Evolutionary conservation across 2,888 invertebrate species (phyloP).

Genomic region (Lingula anatina): DNA sequence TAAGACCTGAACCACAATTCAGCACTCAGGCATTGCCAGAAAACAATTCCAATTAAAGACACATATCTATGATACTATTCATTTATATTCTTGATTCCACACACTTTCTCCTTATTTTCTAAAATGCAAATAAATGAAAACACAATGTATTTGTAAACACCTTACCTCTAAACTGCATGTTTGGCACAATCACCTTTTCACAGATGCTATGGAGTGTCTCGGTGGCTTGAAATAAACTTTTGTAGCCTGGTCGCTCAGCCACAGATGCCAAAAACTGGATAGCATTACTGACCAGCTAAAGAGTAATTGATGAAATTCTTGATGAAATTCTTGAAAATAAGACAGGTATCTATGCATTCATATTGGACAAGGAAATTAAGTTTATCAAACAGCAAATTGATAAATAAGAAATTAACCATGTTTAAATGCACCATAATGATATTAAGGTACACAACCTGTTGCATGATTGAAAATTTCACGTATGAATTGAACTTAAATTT

Average conservation of each 20-base stretch:
- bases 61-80: not conserved
- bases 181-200: conserved; percentile 97
- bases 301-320: no score
- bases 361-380: no score
- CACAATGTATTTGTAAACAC: conserved; percentile 1
- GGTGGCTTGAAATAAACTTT: conserved; percentile 82
- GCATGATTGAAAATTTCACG: no score
- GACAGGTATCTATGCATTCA: no score
- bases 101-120: not conserved
- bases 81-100: not conserved
- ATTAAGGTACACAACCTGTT: no score
- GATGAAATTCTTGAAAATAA: no score
- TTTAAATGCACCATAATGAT: no score
- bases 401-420: no score
- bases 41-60: not conserved
- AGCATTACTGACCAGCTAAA: conserved; percentile 89
- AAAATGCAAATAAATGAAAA: not conserved
- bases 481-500: no score
- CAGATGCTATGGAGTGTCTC: conserved; percentile 84
- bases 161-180: conserved; percentile 88
- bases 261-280: conserved; percentile 91
- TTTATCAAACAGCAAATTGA: no score
- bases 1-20: no score
- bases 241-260: conserved; percentile 84
- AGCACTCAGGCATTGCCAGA: no score